Evolutionary conservation across 2,797 vertebrate species (phyloP), one percentile per base, ranked within the genome.

Genomic region (Peromyscus eremicus): DNA sequence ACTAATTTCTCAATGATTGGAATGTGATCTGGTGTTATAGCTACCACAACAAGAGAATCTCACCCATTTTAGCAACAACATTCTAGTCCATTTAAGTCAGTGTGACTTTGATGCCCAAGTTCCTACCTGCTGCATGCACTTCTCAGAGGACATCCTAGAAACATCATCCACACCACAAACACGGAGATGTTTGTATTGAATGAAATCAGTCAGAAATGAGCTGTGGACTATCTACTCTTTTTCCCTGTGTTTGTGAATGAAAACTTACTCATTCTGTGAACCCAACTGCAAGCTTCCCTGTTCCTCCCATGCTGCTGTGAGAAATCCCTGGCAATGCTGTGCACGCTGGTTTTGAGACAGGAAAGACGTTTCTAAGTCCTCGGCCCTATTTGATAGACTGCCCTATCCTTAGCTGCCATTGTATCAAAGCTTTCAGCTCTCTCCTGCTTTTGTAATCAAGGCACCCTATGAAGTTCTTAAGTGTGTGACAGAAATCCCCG

Each of bases 401-500:
- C 71, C 55, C 79, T 64, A 55, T 55, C 52, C 52, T 55, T 82
- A 66, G 27, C 29, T 95, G 43, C 82, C 79, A 91, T 40, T n/a
- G 71, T 32, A 87, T 80, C n/a, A 87, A 77, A 92, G 40, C 27
- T 94, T 60, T 89, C 49, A 80, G 19, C 64, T 96, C 75, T 83
- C 73, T 94, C 29, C 75, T 82, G 55, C 79, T 94, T 64, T 57
- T 43, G 9, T n/a, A 89, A 90, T 94, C 95, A 91, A 92, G 93
- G 91, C 23, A 60, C 52, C 76, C 94, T 79, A 77, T 32, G 71
- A 91, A 94, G 66, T 76, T 87, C 62, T 94, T 92, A 37, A 85
- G 57, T 96, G 73, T 94, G 94, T 95, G 96, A 96, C 0, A 43
- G 89, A 89, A 92, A 97, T 95, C 91, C 95, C 97, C 83, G 85